Base-by-base conservation (phyloP, 2,888 invertebrate genomes). In the Linyphia triangularis region DNA sequence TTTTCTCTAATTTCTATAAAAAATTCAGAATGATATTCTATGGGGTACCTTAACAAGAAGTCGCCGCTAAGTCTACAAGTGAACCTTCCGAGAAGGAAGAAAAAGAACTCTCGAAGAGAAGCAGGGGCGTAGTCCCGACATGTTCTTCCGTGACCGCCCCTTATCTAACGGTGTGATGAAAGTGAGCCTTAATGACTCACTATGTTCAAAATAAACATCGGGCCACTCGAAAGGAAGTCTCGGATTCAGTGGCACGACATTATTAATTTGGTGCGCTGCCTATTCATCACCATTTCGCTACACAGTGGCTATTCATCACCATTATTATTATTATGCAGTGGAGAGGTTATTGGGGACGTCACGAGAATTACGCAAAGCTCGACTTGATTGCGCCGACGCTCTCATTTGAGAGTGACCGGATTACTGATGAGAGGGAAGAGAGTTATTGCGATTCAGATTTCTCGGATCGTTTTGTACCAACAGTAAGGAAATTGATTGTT, bases 191-290 rank as follows among this genome's bases (percentile, higher is more conserved):
- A 85, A 85, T 85, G 85, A 78, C 85, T 63, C 70, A 70, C 78
- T 78, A 61, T 85, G 85, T 85, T 67, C 78, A 85, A 85, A 85
- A 85, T 85, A 85, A 85, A 85, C 78, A 85, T 63, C 24, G 78
- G 59, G n/a, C 78, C 85, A 77, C 85, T 30, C 63, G 63, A 73
- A 65, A 40, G 73, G 83, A 83, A 83, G 73, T 70, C 70, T 69
- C 26, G 69, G 79, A 57, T 79, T 61, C 81, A 59, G n/a, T n/a
- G n/a, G n/a, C n/a, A n/a, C n/a, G n/a, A n/a, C n/a, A n/a, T n/a
- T n/a, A n/a, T n/a, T n/a, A n/a, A n/a, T n/a, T n/a, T n/a, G n/a
- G n/a, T n/a, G n/a, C n/a, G n/a, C n/a, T n/a, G n/a, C n/a, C n/a
- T 70, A 70, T 16, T 65, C 69, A 57, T 26, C 61, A 43, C 78